Base-by-base conservation (phyloP, 1,140 invertebrate genomes). In the Aphelenchoides besseyi region DNA sequence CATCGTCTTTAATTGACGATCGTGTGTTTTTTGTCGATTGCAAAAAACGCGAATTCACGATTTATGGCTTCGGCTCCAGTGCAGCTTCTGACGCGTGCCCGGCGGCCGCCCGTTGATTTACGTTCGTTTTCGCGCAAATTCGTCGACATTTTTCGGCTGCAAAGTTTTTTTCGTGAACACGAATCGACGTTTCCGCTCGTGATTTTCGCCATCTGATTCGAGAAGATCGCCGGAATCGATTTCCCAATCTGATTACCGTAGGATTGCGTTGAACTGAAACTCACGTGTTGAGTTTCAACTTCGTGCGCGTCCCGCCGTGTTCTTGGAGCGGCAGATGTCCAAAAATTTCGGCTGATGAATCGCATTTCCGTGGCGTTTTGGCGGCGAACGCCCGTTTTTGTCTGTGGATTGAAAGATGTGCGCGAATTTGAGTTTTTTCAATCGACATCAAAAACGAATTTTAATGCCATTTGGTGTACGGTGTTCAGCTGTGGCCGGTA, bases 101-200 rank as follows among this genome's bases (percentile, higher is more conserved):
- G 23, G 41, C 41, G 23, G 41, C 41, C 41, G 41, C 12, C 41
- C 12, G 41, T 48, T 48, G 41, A 48, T 48, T 48, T 16, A 48
- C 41, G 41, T 12, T 23, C 41, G 23, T 23, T 48, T 23, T 12
- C 41, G 12, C 41, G 41, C 41, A 23, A 16, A 23, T 23, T 23
- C 41, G 41, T 23, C 41, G 41, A 12, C 41, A 12, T 48, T 48
- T 48, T 48, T 48, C 12, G 12, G 12, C 41, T 48, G 12, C 41
- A 48, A 48, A 48, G 41, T 48, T 48, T 23, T 48, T 48, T 23
- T 23, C 41, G 41, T 12, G 23, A 48, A 48, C 12, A 48, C 23
- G 41, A 48, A 48, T 48, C 41, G 41, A 48, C 41, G 41, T 48
- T 48, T 48, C 41, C 41, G 41, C 41, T 48, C 41, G 41, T 23